Evolutionary conservation across 2,113 vertebrate species (phyloP).

Genomic region (Progne subis): DNA sequence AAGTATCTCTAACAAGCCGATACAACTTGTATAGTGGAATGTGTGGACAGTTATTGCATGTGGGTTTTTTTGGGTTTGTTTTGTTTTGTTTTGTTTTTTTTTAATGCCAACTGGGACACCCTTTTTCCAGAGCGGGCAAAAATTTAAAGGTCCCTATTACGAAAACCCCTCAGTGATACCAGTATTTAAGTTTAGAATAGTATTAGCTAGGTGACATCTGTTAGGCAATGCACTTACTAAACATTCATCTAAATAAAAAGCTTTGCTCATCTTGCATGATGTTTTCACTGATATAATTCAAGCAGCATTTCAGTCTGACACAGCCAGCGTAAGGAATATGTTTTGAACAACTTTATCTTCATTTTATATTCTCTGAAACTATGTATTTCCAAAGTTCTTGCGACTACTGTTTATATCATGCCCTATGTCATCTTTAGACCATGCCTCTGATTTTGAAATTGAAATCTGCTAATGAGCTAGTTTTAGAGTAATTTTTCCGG

Average conservation of each 20-base stretch:
- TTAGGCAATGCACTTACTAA: not conserved
- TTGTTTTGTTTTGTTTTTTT: not conserved
- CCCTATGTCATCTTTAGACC: not conserved
- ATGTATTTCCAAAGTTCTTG: not conserved
- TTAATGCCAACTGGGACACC: accelerated
- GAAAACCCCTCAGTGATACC: not conserved
- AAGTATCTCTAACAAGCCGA: not conserved
- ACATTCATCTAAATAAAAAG: not conserved
- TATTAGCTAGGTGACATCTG: not conserved
- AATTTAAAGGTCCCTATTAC: not conserved
- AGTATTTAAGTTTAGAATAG: not conserved
- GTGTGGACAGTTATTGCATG: not conserved
- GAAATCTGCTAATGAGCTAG: not conserved
- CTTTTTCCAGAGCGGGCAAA: not conserved
- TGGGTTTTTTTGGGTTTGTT: too few relatives aligned
- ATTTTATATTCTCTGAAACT: not conserved
- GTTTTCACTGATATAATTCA: not conserved
- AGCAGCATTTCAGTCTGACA: not conserved
- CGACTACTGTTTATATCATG: not conserved
- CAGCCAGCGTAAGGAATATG: not conserved
- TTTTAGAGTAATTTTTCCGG: not conserved
- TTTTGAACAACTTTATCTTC: not conserved
- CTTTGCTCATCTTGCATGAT: not conserved
- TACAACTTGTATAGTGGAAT: not conserved
- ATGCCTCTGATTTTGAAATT: not conserved